Base-by-base conservation (phyloP, 2,888 invertebrate genomes). In the Ellobium chinense region DNA sequence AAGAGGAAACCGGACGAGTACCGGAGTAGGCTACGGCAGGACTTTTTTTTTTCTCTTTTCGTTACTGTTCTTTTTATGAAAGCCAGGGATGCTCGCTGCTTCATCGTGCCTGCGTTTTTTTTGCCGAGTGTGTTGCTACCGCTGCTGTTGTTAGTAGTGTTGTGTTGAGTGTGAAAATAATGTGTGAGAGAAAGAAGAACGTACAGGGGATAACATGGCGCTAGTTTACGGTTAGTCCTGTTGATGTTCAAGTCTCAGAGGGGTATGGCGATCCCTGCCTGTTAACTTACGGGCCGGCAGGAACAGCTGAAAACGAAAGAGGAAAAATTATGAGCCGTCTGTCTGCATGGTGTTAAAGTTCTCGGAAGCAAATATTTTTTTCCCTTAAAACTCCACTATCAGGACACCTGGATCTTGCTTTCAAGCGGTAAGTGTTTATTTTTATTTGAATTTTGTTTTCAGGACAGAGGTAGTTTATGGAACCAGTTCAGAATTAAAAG, bases 171-270 rank as follows among this genome's bases (percentile, higher is more conserved):
- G 69, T 69, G 27, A 69, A 69, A 27, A 24, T 14, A 18, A 27
- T 29, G 54, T 54, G 69, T 69, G 27, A 27, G 27, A 62, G 62
- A 62, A 34, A 69, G 69, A 69, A 29, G 46, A 69, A 46, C 21
- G 18, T 39, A n/a, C 27, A 5, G 18, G 18, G 69, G 69, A 69
- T 46, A 69, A 69, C 27, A 54, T 69, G 69, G 69, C 69, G 54
- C 39, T 7, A 46, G 54, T 46, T 46, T 39, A 69, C 66, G 21
- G 66, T 37, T 66, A 66, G 66, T 66, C 21, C 31, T 63, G 7
- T 12, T 18, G 18, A 34, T 63, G 12, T 12, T 29, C 21, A 18
- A 34, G 18, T n/a, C n/a, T n/a, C n/a, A n/a, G n/a, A n/a, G n/a
- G n/a, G n/a, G n/a, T n/a, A n/a, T n/a, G n/a, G n/a, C n/a, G n/a